Conservation (phyloP, 2,113 vertebrate genomes). For the Rhinoderma darwinii region DNA sequence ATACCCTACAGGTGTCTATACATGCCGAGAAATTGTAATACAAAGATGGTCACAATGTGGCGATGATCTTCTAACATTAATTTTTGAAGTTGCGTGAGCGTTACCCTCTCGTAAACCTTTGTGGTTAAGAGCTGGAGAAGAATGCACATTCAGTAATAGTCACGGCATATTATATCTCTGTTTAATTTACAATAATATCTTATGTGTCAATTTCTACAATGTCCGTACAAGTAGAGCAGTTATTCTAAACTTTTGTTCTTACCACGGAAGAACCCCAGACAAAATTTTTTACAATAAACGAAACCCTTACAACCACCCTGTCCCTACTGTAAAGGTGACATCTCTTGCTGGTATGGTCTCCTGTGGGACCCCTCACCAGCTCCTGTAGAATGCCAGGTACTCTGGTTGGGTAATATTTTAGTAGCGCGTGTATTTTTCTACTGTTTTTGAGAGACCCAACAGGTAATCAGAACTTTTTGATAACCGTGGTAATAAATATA, state of each 20-base stretch:
- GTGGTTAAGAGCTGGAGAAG: conserved; percentile 22
- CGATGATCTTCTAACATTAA: conserved; percentile 1
- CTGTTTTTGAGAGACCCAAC: background rate
- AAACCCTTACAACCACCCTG: background rate
- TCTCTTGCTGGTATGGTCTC: background rate
- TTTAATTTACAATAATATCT: background rate
- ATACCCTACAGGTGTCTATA: background rate
- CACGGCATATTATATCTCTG: conserved; percentile 19
- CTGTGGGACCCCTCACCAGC: background rate
- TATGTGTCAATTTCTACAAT: background rate
- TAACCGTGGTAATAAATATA: conserved; percentile 45
- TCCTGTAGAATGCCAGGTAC: background rate
- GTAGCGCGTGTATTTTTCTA: background rate
- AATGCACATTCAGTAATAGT: conserved; percentile 41
- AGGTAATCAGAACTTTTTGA: background rate
- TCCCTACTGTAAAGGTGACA: background rate
- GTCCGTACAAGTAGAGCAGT: conserved; percentile 8
- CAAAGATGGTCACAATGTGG: conserved; percentile 8
- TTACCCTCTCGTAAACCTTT: conserved; percentile 8
- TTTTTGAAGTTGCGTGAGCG: background rate
- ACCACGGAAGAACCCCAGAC: background rate
- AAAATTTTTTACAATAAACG: background rate
- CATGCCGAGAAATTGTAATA: background rate
- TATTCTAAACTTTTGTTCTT: background rate
- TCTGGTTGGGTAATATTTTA: background rate